A percentile compares a stretch with the other conserved stretches of the same genome.
Conservation (phyloP, 2,888 invertebrate species). For the Andrena marginata region DNA sequence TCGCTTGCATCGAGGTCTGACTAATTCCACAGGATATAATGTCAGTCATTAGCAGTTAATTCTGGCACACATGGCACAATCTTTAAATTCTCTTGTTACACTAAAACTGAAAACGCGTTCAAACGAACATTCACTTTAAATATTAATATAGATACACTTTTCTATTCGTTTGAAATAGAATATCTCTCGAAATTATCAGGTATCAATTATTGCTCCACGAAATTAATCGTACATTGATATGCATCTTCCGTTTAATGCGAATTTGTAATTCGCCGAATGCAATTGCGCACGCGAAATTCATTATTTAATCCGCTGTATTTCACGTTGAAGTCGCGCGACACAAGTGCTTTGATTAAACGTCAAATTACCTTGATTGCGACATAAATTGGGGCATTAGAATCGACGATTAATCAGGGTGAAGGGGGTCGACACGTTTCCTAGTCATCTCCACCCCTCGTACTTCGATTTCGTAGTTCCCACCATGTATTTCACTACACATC, state of each 20-base stretch:
- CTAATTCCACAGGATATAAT: background rate
- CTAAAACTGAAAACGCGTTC: background rate
- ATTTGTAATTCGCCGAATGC: background rate
- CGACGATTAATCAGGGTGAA: constrained; percentile 44
- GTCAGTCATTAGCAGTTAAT: background rate
- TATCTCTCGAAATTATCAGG: background rate
- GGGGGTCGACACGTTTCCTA: constrained; percentile 25
- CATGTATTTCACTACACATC: background rate
- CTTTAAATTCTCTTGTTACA: background rate
- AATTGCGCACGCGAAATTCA: constrained; percentile 5
- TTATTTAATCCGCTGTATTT: constrained; percentile 15
- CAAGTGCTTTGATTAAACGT: constrained; percentile 54
- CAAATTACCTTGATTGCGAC: constrained; percentile 57
- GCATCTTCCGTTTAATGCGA: background rate
- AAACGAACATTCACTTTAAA: background rate
- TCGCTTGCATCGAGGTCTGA: background rate
- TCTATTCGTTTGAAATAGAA: background rate
- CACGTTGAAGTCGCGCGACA: constrained; percentile 3
- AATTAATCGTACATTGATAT: background rate
- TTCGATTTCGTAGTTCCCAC: constrained; percentile 15
- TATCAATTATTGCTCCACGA: background rate
- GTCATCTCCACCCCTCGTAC: constrained; percentile 3
- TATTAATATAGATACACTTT: background rate
- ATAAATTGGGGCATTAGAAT: constrained; percentile 56
- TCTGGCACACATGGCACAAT: background rate